Percentiles rank a stretch among this genome's conserved stretches.
Evolutionary conservation across 2,888 invertebrate species (phyloP).

Genomic region (Empis livida): DNA sequence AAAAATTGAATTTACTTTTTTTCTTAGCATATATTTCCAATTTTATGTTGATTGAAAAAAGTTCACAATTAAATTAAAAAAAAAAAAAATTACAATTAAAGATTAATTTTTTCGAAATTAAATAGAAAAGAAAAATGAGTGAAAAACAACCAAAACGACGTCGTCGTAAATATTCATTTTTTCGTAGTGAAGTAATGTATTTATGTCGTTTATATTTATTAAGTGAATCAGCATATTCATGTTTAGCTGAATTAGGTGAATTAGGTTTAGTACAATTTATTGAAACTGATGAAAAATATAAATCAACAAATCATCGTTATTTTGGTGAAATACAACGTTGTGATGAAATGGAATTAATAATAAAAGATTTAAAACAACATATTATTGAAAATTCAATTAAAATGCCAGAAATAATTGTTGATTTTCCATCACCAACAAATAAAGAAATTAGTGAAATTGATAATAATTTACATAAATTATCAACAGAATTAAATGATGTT

Average conservation of each 20-base stretch:
- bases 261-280: conserved; percentile 25
- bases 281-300: not conserved
- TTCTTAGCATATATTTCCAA: too few species aligned
- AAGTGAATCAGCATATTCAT: conserved; percentile 24
- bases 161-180: conserved; percentile 7
- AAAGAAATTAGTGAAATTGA: conserved; percentile 18
- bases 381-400: not conserved
- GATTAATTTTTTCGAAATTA: too few species aligned
- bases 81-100: too few species aligned
- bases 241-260: conserved; percentile 24
- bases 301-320: not conserved
- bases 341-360: not conserved
- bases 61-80: too few species aligned
- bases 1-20: too few species aligned
- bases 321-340: not conserved
- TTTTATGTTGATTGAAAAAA: too few species aligned
- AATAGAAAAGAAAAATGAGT: too few species aligned
- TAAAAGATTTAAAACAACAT: not conserved
- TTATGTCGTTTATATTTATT: conserved; percentile 25
- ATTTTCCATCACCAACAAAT: not conserved
- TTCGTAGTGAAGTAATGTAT: conserved; percentile 28
- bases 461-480: conserved; percentile 10
- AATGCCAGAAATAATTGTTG: not conserved
- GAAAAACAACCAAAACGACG: too few species aligned
- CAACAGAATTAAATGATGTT: conserved; percentile 16